phyloP scores from a whole-genome alignment of 2,888 invertebrate genomes.

The Amiota communis region DNA sequence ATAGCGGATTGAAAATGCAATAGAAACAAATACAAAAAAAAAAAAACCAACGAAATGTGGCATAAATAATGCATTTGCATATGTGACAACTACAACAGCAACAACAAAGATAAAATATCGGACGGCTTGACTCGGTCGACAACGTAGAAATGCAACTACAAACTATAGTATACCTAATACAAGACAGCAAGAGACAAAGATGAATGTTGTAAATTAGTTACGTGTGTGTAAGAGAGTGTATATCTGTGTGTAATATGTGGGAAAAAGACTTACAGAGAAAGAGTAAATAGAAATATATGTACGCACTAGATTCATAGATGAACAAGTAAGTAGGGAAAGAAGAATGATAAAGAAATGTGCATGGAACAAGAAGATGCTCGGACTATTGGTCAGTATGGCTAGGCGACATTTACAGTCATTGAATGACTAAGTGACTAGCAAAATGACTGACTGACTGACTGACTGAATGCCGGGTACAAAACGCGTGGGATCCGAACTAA shows the following conservation, averaged over 20 bases:
- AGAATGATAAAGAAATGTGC: too few relatives aligned
- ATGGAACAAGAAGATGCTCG: too few relatives aligned
- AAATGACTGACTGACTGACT: not conserved
- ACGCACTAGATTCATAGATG: too few relatives aligned
- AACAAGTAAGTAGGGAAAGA: too few relatives aligned
- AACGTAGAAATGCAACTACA: too few relatives aligned
- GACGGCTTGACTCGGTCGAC: not conserved
- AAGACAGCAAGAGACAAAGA: not conserved
- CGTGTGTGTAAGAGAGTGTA: conserved; percentile 33
- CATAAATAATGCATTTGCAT: conserved; percentile 28
- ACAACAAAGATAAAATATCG: not conserved
- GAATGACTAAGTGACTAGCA: not conserved
- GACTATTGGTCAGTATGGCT: conserved; percentile 20
- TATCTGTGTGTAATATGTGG: conserved; percentile 33
- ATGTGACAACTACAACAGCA: conserved; percentile 9
- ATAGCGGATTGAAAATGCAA: conserved; percentile 3
- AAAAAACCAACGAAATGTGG: not conserved
- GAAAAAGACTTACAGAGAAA: conserved; percentile 30
- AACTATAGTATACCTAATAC: too few relatives aligned
- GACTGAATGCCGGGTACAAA: conserved; percentile 10
- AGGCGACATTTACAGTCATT: conserved; percentile 25
- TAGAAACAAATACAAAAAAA: not conserved
- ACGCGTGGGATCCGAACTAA: conserved; percentile 29
- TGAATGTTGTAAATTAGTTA: not conserved
- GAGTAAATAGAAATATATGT: too few relatives aligned